These are phyloP conservation scores for Pedionomus torquatus DNA, from an alignment of 2,113 vertebrate species.

Conservation along the genomic window DNA sequence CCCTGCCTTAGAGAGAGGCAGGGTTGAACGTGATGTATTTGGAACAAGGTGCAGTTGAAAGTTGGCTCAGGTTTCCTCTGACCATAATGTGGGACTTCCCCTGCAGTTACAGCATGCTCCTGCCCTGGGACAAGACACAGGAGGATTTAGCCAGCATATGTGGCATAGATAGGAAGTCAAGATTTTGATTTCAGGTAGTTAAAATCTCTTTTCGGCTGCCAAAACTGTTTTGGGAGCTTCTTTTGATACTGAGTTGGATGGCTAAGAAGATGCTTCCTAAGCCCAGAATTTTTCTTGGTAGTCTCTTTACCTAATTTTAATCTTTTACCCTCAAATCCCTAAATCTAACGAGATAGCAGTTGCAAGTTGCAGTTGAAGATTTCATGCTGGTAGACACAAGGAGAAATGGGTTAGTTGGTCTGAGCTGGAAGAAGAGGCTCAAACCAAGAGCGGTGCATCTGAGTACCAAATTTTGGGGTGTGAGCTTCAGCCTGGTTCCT, in stretches of 20 bases:
- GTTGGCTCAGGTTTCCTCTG: neutral
- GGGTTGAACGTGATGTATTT: neutral
- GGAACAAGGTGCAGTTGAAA: neutral
- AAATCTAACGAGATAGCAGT: neutral
- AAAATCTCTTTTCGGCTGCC: neutral
- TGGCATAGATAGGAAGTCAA: neutral
- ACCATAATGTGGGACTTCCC: neutral
- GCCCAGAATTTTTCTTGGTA: neutral
- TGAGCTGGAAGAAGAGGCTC: neutral
- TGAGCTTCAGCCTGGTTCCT: neutral
- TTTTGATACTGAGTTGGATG: neutral
- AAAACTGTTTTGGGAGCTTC: neutral
- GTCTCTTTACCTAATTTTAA: neutral
- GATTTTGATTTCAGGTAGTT: neutral
- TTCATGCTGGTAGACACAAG: neutral
- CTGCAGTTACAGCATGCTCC: neutral
- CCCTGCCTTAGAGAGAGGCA: neutral
- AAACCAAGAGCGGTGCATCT: rapidly evolving
- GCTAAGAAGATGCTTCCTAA: neutral
- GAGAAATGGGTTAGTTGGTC: neutral
- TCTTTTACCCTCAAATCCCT: neutral
- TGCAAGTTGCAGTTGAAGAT: neutral
- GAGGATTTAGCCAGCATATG: neutral
- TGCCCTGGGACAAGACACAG: neutral
- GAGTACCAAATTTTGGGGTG: neutral